These are phyloP conservation scores for Helicoverpa assulta DNA, from an alignment of 2,888 invertebrate genomes.

Conservation along the genomic window DNA sequence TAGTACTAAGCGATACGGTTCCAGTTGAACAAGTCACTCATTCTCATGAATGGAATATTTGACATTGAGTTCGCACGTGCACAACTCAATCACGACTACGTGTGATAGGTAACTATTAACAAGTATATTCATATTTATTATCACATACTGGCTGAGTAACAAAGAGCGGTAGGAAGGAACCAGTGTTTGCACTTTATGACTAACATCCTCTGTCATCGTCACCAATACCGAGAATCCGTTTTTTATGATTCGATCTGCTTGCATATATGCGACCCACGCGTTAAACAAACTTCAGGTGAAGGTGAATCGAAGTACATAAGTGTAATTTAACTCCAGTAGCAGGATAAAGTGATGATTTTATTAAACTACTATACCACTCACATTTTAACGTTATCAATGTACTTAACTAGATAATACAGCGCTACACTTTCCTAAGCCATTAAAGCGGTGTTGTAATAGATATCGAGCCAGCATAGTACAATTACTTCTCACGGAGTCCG, in stretches of 20 bases:
- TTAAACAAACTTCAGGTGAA: conserved; percentile 58
- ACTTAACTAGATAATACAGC: conserved; percentile 5
- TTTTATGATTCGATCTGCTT: conserved; percentile 65
- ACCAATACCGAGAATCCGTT: conserved; percentile 67
- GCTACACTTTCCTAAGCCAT: conserved; percentile 10
- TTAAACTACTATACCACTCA: conserved; percentile 3
- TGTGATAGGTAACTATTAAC: conserved; percentile 47
- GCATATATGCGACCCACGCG: conserved; percentile 63
- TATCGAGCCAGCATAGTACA: conserved; percentile 27
- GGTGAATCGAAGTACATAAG: conserved; percentile 30
- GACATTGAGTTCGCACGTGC: conserved; percentile 67
- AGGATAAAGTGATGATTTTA: conserved; percentile 12
- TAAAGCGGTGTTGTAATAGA: conserved; percentile 7
- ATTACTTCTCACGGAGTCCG: conserved; percentile 64
- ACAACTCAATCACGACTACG: conserved; percentile 46
- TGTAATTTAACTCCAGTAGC: conserved; percentile 27
- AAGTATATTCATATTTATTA: conserved; percentile 44
- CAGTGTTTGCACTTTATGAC: conserved; percentile 65
- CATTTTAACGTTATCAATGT: conserved; percentile 15
- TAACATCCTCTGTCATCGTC: conserved; percentile 70
- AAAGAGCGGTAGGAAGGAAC: conserved; percentile 63
- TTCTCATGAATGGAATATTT: conserved; percentile 77
- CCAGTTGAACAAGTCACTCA: conserved; percentile 64
- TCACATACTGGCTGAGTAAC: conserved; percentile 56
- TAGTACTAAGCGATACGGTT: conserved; percentile 62